These are phyloP conservation scores for Microctonus brassicae DNA, from an alignment of 2,888 invertebrate genomes.

Conservation along the genomic window DNA sequence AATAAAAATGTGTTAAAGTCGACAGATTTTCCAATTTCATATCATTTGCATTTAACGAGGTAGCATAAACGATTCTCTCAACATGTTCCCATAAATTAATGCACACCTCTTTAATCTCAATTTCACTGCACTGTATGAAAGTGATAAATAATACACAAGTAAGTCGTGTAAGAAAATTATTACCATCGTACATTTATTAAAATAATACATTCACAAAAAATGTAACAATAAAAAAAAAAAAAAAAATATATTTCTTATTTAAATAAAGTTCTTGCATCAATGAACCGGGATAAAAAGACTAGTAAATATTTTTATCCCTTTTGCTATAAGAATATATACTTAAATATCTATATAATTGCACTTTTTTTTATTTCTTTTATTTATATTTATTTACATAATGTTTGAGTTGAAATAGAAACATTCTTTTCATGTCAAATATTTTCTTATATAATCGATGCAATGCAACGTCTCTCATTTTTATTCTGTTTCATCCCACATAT, in stretches of 20 bases:
- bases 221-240: conserved; percentile 4
- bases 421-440: conserved; percentile 14
- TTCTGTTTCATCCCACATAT: neutral
- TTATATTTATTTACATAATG: neutral
- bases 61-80: conserved; percentile 45
- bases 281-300: neutral
- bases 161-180: neutral
- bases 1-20: conserved; percentile 13
- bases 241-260: no score
- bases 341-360: neutral
- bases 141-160: neutral
- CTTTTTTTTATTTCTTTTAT: neutral
- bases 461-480: conserved; percentile 15
- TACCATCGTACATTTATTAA: neutral
- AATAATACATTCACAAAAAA: neutral
- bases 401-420: conserved; percentile 3
- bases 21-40: conserved; percentile 47
- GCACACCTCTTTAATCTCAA: conserved; percentile 20
- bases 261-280: neutral
- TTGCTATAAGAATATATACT: neutral
- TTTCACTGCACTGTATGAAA: neutral
- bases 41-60: conserved; percentile 50
- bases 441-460: conserved; percentile 19
- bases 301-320: neutral
- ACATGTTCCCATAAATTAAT: conserved; percentile 46